phyloP scores from a whole-genome alignment of 2,113 vertebrate species.

The Tricholaema leucomelas region DNA sequence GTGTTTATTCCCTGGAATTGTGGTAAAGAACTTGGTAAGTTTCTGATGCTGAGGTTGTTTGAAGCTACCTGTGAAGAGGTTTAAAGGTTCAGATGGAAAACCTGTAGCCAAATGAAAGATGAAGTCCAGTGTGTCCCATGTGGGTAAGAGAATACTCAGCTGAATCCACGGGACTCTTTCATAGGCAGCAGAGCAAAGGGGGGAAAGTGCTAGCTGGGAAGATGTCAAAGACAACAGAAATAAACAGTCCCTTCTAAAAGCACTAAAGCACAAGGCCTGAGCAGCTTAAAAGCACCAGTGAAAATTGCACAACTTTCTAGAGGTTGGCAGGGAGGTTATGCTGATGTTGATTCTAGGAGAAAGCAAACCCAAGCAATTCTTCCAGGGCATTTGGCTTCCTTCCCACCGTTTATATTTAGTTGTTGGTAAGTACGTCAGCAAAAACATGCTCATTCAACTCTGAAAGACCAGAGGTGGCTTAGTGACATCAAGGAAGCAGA shows the following conservation, averaged over 20 bases:
- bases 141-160: not conserved
- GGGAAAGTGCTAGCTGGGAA: not conserved
- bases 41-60: not conserved
- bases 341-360: not conserved
- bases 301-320: not conserved
- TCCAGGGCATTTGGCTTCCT: not conserved
- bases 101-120: not conserved
- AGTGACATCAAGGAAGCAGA: slow-evolving; percentile 45
- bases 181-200: not conserved
- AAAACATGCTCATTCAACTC: not conserved
- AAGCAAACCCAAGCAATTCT: not conserved
- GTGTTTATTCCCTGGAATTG: not conserved
- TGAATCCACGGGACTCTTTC: not conserved
- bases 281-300: not conserved
- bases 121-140: rapidly evolving
- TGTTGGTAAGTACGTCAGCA: slow-evolving; percentile 29
- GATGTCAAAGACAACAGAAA: not conserved
- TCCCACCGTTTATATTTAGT: slow-evolving; percentile 1
- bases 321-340: not conserved
- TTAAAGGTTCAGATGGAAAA: not conserved
- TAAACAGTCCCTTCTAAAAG: not conserved
- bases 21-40: not conserved
- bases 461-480: not conserved
- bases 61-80: not conserved
- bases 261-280: not conserved